These are phyloP conservation scores for Nycticryphes semicollaris DNA, from an alignment of 2,113 vertebrate species.

Conservation along the genomic window DNA sequence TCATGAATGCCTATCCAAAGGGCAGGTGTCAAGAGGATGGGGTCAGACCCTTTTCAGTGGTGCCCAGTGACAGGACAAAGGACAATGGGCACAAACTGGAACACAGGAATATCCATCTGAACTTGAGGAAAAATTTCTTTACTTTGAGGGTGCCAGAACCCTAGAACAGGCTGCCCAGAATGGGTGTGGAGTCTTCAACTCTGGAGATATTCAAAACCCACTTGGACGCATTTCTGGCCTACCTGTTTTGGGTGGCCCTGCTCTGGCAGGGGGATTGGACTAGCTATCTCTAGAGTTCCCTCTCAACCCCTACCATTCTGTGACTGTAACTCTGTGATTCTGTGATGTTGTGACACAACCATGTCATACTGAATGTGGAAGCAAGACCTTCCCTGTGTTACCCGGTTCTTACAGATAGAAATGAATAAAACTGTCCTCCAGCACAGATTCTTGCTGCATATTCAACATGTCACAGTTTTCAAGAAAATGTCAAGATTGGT, in stretches of 20 bases:
- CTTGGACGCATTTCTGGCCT: background rate
- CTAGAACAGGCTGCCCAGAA: background rate
- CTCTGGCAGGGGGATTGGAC: background rate
- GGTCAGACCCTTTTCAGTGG: background rate
- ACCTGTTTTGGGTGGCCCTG: background rate
- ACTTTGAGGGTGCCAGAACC: background rate
- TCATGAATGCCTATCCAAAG: background rate
- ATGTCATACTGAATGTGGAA: background rate
- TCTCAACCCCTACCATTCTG: background rate
- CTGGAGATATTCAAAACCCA: background rate
- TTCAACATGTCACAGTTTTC: background rate
- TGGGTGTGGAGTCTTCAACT: background rate
- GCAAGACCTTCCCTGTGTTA: background rate
- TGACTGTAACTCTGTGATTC: background rate
- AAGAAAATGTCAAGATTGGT: background rate
- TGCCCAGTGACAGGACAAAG: background rate
- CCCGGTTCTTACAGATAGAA: background rate
- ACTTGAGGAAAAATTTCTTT: background rate
- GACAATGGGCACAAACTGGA: background rate
- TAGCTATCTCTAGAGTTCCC: background rate
- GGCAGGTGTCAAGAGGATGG: background rate
- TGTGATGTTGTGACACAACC: background rate
- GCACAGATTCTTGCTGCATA: background rate
- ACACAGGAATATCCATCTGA: background rate
- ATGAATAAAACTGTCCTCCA: background rate